Base-by-base conservation (phyloP, 2,113 vertebrate genomes). In the Takifugu bimaculatus region DNA sequence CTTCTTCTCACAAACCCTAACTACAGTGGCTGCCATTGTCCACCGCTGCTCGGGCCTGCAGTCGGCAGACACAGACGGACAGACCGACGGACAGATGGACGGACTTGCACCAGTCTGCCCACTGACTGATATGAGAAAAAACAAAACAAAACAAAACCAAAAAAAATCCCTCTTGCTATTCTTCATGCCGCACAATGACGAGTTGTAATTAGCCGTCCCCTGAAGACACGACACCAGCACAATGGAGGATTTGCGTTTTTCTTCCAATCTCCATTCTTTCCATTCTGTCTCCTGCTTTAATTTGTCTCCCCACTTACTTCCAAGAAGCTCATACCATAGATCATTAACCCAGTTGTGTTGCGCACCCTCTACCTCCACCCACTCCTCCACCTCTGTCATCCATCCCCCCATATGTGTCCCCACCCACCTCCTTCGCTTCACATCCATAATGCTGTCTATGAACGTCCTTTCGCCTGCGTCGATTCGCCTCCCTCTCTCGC, bases 21-120 rank as follows among this genome's bases (percentile, higher is more conserved):
- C 83, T 89, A 89, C 87, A 89, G 82, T 87, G 85, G 75, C 67
- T 76, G 75, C 85, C 87, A 89, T 89, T 89, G 87, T 89, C 74
- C 81, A 12, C 70, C 64, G 78, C 57, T 9, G 65, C 66, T 47
- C 57, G 53, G 65, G 65, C 64, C 58, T 63, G 57, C 6, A 60
- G 71, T 69, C 66, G 62, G 59, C 50, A 45, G 28, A 50, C 56
- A 53, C 29, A 32, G 44, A 5, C 11, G 5, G 12, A 5, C 44
- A 45, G 44, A 12, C 44, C 2, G 44, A 12, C 44, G 4, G 44
- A 4, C 45, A 58, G 75, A 71, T 4, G 28, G 64, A 50, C 55
- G 35, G 15, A 0, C 39, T 35, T 15, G 59, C 53, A 75, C 68
- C 65, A 65, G 50, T 32, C 29, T 32, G 29, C 63, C 67, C 12